phyloP scores from a whole-genome alignment of 2,797 vertebrate genomes.

The Pitangus sulphuratus region DNA sequence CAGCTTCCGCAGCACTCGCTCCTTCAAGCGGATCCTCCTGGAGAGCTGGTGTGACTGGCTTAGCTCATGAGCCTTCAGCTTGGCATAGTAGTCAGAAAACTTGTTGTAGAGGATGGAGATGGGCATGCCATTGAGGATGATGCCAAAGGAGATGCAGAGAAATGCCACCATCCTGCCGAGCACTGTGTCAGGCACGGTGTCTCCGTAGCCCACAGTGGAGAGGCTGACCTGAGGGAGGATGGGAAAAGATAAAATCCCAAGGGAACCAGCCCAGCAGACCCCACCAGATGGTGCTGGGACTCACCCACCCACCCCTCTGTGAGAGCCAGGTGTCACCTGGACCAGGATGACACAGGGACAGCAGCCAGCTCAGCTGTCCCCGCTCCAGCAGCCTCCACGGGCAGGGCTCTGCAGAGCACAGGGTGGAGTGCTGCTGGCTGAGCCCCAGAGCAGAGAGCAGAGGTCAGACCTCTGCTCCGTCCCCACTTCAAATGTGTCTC shows the following conservation, averaged over 20 bases:
- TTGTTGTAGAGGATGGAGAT: slow-evolving; percentile 95
- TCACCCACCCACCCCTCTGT: background rate
- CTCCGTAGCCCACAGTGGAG: slow-evolving; percentile 92
- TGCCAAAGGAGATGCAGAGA: slow-evolving; percentile 90
- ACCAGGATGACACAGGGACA: background rate
- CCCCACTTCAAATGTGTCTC: background rate
- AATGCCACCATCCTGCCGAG: slow-evolving; percentile 88
- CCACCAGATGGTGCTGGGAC: fast-evolving
- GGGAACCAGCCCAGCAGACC: background rate
- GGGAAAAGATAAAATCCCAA: background rate
- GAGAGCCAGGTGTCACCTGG: background rate
- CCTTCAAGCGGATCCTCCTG: slow-evolving; percentile 73
- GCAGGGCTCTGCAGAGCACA: background rate
- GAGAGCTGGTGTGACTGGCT: slow-evolving; percentile 76
- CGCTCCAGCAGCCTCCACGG: fast-evolving
- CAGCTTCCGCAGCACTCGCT: slow-evolving; percentile 76
- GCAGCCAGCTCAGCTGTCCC: background rate
- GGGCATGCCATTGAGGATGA: slow-evolving; percentile 93
- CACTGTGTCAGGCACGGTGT: slow-evolving; percentile 85
- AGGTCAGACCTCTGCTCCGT: background rate
- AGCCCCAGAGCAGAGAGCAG: background rate
- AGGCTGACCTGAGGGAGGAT: slow-evolving; percentile 85
- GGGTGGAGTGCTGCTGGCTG: background rate
- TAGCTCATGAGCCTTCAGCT: slow-evolving; percentile 86
- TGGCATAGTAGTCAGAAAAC: slow-evolving; percentile 92